Conservation (phyloP, 2,797 vertebrate species). For the Holocentrus rufus region DNA sequence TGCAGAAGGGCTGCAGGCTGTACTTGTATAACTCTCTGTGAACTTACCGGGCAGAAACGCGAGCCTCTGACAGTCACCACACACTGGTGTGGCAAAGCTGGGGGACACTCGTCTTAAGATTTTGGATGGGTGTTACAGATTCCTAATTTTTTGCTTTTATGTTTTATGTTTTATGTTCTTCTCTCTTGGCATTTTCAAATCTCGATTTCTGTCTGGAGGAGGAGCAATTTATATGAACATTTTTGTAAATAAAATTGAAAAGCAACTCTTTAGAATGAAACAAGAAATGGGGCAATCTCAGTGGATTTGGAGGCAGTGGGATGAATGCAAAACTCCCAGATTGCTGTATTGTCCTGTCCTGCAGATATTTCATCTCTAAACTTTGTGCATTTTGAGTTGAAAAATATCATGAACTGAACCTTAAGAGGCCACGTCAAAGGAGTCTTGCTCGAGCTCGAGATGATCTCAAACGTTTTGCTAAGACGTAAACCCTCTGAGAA, state of each 20-base stretch:
- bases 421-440: not conserved
- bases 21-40: constrained; percentile 60
- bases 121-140: constrained; percentile 8
- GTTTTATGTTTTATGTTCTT: not conserved
- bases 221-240: not conserved
- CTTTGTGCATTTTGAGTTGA: not conserved
- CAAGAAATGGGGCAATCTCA: not conserved
- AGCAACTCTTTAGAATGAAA: not conserved
- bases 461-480: not conserved
- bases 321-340: not conserved
- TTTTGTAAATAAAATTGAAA: not conserved
- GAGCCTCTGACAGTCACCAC: constrained; percentile 16
- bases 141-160: not conserved
- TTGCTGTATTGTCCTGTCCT: not conserved
- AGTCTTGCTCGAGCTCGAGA: not conserved
- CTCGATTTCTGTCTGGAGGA: not conserved
- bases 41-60: constrained; percentile 38
- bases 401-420: not conserved
- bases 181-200: constrained; percentile 12
- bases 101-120: too few relatives aligned
- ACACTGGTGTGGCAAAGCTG: constrained; percentile 10
- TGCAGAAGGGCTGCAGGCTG: constrained; percentile 61
- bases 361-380: constrained; percentile 2
- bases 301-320: not conserved
- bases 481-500: not conserved